Evolutionary conservation across 2,797 vertebrate genomes (phyloP).

Genomic region (Mus spretus): DNA sequence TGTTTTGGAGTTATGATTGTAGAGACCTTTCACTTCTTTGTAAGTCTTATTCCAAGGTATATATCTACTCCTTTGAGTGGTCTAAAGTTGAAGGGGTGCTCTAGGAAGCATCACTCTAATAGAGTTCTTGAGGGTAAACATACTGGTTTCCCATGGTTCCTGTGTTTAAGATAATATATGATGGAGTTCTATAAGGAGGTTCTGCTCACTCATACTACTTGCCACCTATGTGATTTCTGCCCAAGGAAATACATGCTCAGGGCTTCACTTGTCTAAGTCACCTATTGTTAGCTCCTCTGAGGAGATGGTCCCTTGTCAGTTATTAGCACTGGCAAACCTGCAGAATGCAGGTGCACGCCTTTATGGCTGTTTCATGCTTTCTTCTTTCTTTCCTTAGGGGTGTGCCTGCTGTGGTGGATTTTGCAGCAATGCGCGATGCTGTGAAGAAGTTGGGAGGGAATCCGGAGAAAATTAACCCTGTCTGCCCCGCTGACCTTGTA

Average conservation of each 20-base stretch:
- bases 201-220: neutral
- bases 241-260: slow-evolving; percentile 46
- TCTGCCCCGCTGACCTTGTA: slow-evolving; percentile 97
- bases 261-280: neutral
- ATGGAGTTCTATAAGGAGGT: neutral
- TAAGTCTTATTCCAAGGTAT: neutral
- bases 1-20: neutral
- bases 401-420: slow-evolving; percentile 98
- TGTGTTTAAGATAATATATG: neutral
- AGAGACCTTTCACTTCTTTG: neutral
- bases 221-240: neutral
- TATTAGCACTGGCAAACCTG: neutral
- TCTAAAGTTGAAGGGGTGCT: neutral
- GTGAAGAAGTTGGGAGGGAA: slow-evolving; percentile 95
- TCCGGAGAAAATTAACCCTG: slow-evolving; percentile 97
- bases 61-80: slow-evolving; percentile 31
- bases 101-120: neutral
- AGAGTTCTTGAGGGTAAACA: neutral
- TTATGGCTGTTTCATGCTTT: slow-evolving; percentile 45
- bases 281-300: neutral
- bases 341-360: neutral
- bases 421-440: slow-evolving; percentile 98
- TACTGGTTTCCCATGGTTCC: neutral
- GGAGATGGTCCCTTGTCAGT: neutral
- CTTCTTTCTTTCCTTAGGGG: slow-evolving; percentile 89